Base-by-base conservation (phyloP, 2,888 invertebrate genomes). In the Nomada fabriciana region DNA sequence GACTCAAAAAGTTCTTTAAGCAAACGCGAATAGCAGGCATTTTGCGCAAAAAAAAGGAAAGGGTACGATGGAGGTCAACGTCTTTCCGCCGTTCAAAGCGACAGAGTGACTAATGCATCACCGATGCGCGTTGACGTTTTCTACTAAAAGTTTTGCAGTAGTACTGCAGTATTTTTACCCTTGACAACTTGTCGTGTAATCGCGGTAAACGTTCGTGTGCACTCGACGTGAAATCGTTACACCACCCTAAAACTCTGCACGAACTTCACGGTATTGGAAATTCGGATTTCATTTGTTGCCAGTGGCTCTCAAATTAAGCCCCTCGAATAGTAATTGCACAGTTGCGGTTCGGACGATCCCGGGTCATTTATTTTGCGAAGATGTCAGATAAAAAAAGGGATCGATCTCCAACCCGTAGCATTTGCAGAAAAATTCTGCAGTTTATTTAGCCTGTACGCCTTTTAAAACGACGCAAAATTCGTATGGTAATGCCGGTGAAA, bases 161-260 rank as follows among this genome's bases (percentile, higher is more conserved):
- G 81, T 85, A 88, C 82, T 88, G 88, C 88, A 76, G 88, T 85
- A 86, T 83, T 88, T 88, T 88, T 88, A 88, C 88, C 88, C 88
- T 88, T 88, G 88, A 88, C 82, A 82, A 87, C 78, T 78, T 69
- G 69, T 68, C 79, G 83, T 70, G 76, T 86, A 85, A 84, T 87
- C 80, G 77, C 63, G 64, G 70, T 71, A 74, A 82, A 83, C 60
- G 76, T 85, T 82, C 83, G 82, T 83, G 78, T 78, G 74, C 77
- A 70, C 42, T 67, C 74, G 78, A 82, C 71, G 74, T 83, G 68
- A 75, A 83, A 83, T 83, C 82, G 74, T 82, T 83, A 82, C 60
- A 64, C 64, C 67, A 70, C 52, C 72, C 75, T 71, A 76, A 82
- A 80, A 74, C 29, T 20, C 61, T 47, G 78, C 72, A 72, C 55